phyloP scores from a whole-genome alignment of 2,113 vertebrate genomes.

The Podarcis cretensis region DNA sequence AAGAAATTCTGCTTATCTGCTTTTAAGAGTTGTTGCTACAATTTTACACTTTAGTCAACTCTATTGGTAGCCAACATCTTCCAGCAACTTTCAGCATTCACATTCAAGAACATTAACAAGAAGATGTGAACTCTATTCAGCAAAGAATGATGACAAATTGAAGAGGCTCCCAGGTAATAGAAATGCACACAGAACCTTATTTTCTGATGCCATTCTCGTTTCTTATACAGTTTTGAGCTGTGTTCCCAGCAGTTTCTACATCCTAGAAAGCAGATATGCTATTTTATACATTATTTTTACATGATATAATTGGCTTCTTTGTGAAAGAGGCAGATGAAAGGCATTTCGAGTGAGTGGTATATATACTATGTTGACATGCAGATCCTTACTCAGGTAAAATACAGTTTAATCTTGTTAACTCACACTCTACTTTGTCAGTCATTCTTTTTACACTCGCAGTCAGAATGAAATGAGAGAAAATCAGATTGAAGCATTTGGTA shows the following conservation, averaged over 20 bases:
- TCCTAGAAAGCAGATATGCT: conserved; percentile 28
- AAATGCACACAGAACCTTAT: conserved; percentile 4
- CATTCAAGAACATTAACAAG: background rate
- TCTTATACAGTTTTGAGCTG: conserved; percentile 25
- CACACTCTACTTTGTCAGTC: conserved; percentile 31
- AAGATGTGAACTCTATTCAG: background rate
- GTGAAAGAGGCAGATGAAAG: conserved; percentile 59
- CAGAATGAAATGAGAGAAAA: background rate
- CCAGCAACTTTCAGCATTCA: background rate
- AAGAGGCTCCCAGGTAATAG: background rate
- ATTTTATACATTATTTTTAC: conserved; percentile 38
- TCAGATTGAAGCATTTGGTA: conserved; percentile 12
- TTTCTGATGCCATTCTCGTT: conserved; percentile 28
- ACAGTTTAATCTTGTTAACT: conserved; percentile 25
- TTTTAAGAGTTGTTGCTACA: fast-evolving
- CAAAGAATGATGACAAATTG: background rate
- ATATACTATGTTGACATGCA: conserved; percentile 34
- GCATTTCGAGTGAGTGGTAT: conserved; percentile 44
- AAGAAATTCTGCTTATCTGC: background rate
- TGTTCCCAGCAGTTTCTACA: conserved; percentile 11
- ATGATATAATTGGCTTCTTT: conserved; percentile 36
- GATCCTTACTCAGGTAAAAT: conserved; percentile 47
- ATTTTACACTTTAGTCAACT: background rate
- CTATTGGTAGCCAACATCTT: background rate
- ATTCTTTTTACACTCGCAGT: conserved; percentile 20